These are phyloP conservation scores for Rhodeus uyekii DNA, from an alignment of 2,797 vertebrate species.

Conservation along the genomic window DNA sequence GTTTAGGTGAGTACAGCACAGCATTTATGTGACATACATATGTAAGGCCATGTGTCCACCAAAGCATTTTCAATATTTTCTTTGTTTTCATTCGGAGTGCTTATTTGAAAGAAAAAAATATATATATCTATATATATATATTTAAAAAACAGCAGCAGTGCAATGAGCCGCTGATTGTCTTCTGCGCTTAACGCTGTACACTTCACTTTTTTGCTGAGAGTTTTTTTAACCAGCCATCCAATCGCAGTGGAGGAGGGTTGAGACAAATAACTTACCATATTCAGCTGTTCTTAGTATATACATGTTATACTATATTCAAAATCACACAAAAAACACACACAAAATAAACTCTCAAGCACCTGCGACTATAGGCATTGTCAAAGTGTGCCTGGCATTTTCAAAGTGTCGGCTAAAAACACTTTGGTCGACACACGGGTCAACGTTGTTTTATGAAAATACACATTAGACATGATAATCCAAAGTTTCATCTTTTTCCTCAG, in stretches of 20 bases:
- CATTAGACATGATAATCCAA: background rate
- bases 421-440: background rate
- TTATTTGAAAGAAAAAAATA: too few species aligned
- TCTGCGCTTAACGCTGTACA: background rate
- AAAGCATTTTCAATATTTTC: background rate
- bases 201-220: background rate
- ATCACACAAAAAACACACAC: background rate
- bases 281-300: background rate
- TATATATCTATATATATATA: too few species aligned
- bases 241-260: background rate
- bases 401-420: too few species aligned
- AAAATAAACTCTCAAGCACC: too few species aligned
- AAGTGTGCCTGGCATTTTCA: background rate
- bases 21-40: background rate
- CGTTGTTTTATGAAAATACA: background rate
- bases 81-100: background rate
- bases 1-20: slow-evolving; percentile 84
- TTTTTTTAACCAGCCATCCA: background rate
- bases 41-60: background rate
- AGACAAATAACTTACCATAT: background rate
- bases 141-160: background rate
- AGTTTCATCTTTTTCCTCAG: slow-evolving; percentile 68
- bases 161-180: background rate
- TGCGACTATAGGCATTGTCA: too few species aligned
- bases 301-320: background rate